A percentile compares a stretch with the other conserved stretches of the same genome.
phyloP scores from a whole-genome alignment of 1,140 invertebrate genomes.

The Steinernema feltiae region DNA sequence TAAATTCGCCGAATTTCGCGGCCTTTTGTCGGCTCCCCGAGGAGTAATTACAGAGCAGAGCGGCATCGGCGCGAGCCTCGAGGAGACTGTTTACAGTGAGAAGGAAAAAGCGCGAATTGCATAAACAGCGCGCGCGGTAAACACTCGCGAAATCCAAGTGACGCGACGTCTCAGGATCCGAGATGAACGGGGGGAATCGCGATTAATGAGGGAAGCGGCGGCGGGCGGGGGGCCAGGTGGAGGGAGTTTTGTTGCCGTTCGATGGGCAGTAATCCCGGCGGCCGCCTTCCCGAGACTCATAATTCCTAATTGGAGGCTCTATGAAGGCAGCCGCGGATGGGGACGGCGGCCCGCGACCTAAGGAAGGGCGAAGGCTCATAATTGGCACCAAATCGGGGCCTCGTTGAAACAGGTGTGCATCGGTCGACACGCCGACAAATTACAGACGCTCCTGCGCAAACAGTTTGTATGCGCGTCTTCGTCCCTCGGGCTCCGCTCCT shows the following conservation, averaged over 20 bases:
- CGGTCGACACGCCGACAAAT: neutral
- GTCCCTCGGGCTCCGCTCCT: no score
- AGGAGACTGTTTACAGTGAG: neutral
- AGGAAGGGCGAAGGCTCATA: neutral
- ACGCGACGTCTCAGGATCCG: no score
- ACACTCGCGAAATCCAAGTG: no score
- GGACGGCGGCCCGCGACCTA: neutral
- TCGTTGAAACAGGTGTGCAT: neutral
- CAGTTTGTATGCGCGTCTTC: neutral
- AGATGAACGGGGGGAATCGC: no score
- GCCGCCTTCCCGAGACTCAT: neutral
- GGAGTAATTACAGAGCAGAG: neutral
- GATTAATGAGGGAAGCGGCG: neutral
- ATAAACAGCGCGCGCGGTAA: neutral
- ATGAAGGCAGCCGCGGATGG: neutral
- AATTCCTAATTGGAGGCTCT: neutral
- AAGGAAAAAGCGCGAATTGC: neutral
- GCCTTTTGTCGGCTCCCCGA: neutral
- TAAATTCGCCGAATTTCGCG: neutral
- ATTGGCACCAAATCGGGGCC: neutral
- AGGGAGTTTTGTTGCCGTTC: neutral
- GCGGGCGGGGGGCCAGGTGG: neutral
- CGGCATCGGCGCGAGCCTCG: no score
- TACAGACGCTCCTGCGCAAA: neutral
- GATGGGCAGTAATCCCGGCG: neutral